Evolutionary conservation across 2,888 invertebrate species (phyloP), one percentile per base, ranked within the genome.

Genomic region (Antitype chi): DNA sequence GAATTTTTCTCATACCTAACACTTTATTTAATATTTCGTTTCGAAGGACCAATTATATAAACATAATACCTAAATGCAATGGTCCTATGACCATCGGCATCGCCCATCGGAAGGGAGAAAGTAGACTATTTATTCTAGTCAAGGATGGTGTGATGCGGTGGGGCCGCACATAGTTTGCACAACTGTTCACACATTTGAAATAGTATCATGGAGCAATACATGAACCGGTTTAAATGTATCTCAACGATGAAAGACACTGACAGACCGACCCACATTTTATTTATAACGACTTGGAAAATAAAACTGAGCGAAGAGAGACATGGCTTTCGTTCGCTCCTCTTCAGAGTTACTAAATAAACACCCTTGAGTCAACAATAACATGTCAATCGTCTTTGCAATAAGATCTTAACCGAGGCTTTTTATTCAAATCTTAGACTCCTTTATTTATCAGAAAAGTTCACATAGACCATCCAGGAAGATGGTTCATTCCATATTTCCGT

Each of bases 181-280:
- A 83, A 83, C 71, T 69, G 63, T 72, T 69, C 60, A 76, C 43
- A 63, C 63, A 70, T 83, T 76, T 53, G 68, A 81, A 83, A 69
- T 62, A 71, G 70, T 82, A 70, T 68, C 70, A 70, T 76, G 59
- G 47, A 74, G 68, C 71, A 81, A 81, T 85, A 82, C 47, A 67
- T 55, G 32, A 82, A 85, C 79, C 86, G 72, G 86, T 84, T 83
- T 82, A 71, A 74, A 76, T 83, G 63, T 84, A 84, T 81, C 74
- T 68, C 69, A 28, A 70, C 71, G 74, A 80, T 80, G 78, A 85
- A 67, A 70, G 76, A 66, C 53, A 78, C 60, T 80, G 75, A 82
- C 88, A 76, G 80, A 70, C 52, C 78, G 82, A 82, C 86, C 74
- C 64, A 80, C 59, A 74, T 83, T 76, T 81, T 82, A 80, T 81